These are phyloP conservation scores for Callospermophilus lateralis DNA, from an alignment of 2,113 vertebrate genomes.

Conservation along the genomic window DNA sequence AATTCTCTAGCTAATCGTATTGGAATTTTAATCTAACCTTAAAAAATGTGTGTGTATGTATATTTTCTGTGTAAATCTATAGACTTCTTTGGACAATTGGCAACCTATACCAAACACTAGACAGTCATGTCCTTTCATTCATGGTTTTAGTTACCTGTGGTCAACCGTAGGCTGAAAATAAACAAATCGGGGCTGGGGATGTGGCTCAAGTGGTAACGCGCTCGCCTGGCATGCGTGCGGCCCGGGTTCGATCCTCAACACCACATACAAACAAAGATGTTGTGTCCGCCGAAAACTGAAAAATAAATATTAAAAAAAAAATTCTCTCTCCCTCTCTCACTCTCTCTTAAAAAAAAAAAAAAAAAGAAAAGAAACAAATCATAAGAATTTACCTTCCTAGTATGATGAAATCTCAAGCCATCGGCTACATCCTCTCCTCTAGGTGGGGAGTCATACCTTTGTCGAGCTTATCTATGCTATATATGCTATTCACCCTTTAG, in stretches of 20 bases:
- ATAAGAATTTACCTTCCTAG: not conserved
- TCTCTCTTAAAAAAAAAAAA: no score
- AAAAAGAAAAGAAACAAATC: not conserved
- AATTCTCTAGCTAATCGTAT: not conserved
- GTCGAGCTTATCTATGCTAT: not conserved
- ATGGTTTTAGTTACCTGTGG: not conserved
- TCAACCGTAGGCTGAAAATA: not conserved
- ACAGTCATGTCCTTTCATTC: not conserved
- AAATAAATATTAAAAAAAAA: no score
- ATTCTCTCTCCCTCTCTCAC: no score
- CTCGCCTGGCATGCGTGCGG: no score
- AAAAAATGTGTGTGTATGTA: not conserved
- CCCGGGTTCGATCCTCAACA: no score
- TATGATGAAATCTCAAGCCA: not conserved
- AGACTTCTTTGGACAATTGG: not conserved
- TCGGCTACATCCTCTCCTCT: not conserved
- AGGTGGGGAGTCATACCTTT: not conserved
- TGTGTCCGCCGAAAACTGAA: no score
- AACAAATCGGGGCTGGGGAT: no score
- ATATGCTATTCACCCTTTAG: not conserved
- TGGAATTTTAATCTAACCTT: conserved; percentile 28
- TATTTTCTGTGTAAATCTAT: not conserved
- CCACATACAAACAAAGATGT: no score
- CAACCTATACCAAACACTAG: not conserved
- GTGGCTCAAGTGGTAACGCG: no score